A percentile compares a stretch with the other conserved stretches of the same genome.
These are phyloP conservation scores for Epinotia brunnichana DNA, from an alignment of 2,888 invertebrate genomes.

Conservation along the genomic window DNA sequence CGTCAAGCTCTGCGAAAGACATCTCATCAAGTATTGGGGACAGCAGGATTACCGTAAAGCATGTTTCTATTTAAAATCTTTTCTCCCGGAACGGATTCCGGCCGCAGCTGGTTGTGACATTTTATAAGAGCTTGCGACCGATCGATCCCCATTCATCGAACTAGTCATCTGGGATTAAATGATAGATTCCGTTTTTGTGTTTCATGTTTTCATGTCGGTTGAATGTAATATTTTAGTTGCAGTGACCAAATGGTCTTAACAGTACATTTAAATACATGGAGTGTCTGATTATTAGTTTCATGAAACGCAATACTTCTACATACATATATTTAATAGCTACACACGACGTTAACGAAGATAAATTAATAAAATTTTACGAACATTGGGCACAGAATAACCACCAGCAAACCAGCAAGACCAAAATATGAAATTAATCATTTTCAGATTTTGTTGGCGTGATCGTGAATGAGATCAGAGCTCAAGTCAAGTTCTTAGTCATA, in stretches of 20 bases:
- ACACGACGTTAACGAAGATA: no score
- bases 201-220: conserved; percentile 1
- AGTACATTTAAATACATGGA: no score
- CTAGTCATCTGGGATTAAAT: conserved; percentile 36
- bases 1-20: conserved; percentile 60
- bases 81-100: conserved; percentile 47
- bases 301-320: no score
- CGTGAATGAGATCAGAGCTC: no score
- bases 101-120: conserved; percentile 66
- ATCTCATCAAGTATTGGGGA: conserved; percentile 63
- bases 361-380: not conserved
- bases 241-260: no score
- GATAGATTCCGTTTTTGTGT: conserved; percentile 17
- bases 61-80: conserved; percentile 75
- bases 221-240: not conserved
- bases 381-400: not conserved
- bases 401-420: not conserved
- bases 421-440: not conserved
- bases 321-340: no score
- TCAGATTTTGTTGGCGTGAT: not conserved
- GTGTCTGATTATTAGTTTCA: no score
- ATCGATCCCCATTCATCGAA: conserved; percentile 35
- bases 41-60: conserved; percentile 69
- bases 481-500: no score
- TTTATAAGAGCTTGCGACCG: conserved; percentile 54